Evolutionary conservation across 2,888 invertebrate genomes (phyloP).

Genomic region (Zonitis immaculata): DNA sequence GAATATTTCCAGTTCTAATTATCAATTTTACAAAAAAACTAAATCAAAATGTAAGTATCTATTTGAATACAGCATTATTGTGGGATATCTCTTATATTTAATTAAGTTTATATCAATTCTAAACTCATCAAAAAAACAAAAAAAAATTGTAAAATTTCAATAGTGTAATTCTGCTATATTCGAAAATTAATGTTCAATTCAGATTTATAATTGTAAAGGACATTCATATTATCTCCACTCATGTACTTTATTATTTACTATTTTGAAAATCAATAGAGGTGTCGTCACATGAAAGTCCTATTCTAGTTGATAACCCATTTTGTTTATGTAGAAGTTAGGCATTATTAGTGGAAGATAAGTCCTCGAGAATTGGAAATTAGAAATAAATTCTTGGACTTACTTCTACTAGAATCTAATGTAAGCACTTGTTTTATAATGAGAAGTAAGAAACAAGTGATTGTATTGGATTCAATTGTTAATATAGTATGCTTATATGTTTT

Average conservation of each 20-base stretch:
- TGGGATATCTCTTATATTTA: no score
- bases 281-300: background rate
- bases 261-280: no score
- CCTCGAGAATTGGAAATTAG: conserved; percentile 2
- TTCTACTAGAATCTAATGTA: conserved; percentile 30
- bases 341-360: background rate
- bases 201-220: background rate
- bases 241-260: no score
- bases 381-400: conserved; percentile 3
- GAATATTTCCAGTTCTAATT: no score
- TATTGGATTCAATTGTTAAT: conserved; percentile 31
- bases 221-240: background rate
- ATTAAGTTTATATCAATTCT: no score
- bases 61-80: no score
- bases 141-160: no score
- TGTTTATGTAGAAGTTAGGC: conserved; percentile 10
- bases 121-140: no score
- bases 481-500: conserved; percentile 21
- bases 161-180: no score
- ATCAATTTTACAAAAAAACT: no score
- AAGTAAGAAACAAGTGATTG: conserved; percentile 33
- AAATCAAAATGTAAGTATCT: no score
- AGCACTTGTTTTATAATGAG: conserved; percentile 29
- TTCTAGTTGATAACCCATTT: background rate
- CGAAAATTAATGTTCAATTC: no score